Evolutionary conservation across 2,797 vertebrate species (phyloP).

Genomic region (Malurus splendens): DNA sequence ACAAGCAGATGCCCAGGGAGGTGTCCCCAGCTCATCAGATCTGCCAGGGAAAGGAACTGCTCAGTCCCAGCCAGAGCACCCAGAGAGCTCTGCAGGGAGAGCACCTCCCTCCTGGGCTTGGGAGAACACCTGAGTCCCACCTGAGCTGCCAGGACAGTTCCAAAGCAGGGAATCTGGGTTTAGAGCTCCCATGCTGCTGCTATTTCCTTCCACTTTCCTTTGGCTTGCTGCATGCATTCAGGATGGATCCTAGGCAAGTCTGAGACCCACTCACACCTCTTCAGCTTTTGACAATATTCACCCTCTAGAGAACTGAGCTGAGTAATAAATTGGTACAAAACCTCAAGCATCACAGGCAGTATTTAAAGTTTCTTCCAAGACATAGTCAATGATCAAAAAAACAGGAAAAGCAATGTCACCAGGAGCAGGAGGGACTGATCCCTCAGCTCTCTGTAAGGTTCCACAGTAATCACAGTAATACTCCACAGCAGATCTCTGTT

Average conservation of each 20-base stretch:
- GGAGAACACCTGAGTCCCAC: not conserved
- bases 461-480: not conserved
- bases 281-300: not conserved
- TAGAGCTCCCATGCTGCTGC: not conserved
- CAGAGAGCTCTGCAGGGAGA: not conserved
- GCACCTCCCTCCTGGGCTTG: not conserved
- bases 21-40: not conserved
- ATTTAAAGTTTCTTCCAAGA: slow-evolving; percentile 12
- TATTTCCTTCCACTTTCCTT: not conserved
- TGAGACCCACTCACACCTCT: not conserved
- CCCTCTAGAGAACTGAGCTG: not conserved
- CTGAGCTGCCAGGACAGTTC: accelerated
- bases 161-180: not conserved
- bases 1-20: not conserved
- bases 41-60: not conserved
- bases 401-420: not conserved
- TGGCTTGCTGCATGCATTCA: not conserved
- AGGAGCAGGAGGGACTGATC: not conserved
- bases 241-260: not conserved
- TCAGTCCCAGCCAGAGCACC: not conserved
- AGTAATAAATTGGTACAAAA: not conserved
- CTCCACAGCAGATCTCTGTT: slow-evolving; percentile 20
- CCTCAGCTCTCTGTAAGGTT: not conserved
- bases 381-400: not conserved
- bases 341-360: not conserved